A percentile compares a stretch with the other conserved stretches of the same genome.
Evolutionary conservation across 1,140 invertebrate genomes (phyloP).

Genomic region (Octopus sinensis): DNA sequence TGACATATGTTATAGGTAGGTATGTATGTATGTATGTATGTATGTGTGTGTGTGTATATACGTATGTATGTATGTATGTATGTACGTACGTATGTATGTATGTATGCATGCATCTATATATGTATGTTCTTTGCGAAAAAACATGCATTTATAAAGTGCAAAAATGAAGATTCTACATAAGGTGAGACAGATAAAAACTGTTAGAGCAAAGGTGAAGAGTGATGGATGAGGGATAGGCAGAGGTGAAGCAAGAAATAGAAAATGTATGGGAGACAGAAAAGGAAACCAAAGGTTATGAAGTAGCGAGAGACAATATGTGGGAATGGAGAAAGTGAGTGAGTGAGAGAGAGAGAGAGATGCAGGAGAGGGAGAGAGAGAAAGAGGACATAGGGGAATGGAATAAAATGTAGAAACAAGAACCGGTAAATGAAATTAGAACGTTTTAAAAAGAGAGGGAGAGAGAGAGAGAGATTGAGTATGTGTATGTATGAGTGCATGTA

Average conservation of each 20-base stretch:
- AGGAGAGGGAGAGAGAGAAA: neutral
- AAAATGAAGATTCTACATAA: neutral
- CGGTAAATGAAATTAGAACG: neutral
- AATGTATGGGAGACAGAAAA: neutral
- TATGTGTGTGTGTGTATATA: too few relatives aligned
- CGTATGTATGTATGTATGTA: too few relatives aligned
- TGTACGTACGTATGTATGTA: too few relatives aligned
- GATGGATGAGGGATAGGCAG: neutral
- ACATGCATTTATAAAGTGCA: neutral
- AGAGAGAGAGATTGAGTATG: neutral
- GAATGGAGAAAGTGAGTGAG: neutral
- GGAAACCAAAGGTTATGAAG: neutral
- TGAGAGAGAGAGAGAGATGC: neutral
- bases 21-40: too few relatives aligned
- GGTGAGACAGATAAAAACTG: neutral
- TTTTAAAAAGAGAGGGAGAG: neutral
- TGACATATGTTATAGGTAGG: too few relatives aligned
- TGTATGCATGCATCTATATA: neutral
- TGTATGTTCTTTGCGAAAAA: neutral
- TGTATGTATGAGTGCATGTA: neutral
- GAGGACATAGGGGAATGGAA: neutral
- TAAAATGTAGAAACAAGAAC: neutral
- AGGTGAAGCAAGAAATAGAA: neutral
- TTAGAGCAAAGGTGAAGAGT: neutral
- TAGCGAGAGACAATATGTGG: neutral